Evolutionary conservation across 2,888 invertebrate genomes (phyloP).

Genomic region (Scaptodrosophila latifasciaeformis): DNA sequence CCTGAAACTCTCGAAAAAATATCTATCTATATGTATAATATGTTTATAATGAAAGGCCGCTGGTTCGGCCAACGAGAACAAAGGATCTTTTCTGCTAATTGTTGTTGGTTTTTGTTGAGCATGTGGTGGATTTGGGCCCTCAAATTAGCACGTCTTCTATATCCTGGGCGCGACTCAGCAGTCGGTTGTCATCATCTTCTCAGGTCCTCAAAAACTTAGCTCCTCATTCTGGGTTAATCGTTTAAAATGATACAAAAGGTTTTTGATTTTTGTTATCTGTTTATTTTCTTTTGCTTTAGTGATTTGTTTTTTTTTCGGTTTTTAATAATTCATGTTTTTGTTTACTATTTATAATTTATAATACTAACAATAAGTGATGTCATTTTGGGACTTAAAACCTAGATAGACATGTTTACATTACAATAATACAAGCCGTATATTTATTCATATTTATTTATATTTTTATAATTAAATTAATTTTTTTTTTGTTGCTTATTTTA

Average conservation of each 20-base stretch:
- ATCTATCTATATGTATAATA: constrained; percentile 39
- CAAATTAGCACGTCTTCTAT: constrained; percentile 36
- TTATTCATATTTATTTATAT: constrained; percentile 4
- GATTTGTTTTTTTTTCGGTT: not conserved
- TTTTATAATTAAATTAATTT: constrained; percentile 12
- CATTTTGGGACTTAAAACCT: constrained; percentile 44
- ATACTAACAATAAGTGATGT: constrained; percentile 61
- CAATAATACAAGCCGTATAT: constrained; percentile 48
- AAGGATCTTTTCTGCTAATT: constrained; percentile 34
- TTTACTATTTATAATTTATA: constrained; percentile 36
- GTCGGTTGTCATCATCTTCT: constrained; percentile 11
- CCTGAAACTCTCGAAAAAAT: constrained; percentile 20
- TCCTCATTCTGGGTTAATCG: constrained; percentile 25
- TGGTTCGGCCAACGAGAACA: constrained; percentile 8
- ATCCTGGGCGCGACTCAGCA: constrained; percentile 17
- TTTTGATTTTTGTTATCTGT: too few relatives aligned
- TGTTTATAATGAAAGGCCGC: constrained; percentile 61
- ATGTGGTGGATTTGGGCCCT: constrained; percentile 39
- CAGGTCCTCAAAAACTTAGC: constrained; percentile 39
- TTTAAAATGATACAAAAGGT: too few relatives aligned
- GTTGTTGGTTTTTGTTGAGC: constrained; percentile 50
- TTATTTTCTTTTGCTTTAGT: constrained; percentile 9
- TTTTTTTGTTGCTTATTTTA: too few relatives aligned
- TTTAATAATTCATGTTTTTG: too few relatives aligned
- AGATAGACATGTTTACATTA: constrained; percentile 37